These are phyloP conservation scores for Orius laevigatus DNA, from an alignment of 1,140 invertebrate species.

Conservation along the genomic window DNA sequence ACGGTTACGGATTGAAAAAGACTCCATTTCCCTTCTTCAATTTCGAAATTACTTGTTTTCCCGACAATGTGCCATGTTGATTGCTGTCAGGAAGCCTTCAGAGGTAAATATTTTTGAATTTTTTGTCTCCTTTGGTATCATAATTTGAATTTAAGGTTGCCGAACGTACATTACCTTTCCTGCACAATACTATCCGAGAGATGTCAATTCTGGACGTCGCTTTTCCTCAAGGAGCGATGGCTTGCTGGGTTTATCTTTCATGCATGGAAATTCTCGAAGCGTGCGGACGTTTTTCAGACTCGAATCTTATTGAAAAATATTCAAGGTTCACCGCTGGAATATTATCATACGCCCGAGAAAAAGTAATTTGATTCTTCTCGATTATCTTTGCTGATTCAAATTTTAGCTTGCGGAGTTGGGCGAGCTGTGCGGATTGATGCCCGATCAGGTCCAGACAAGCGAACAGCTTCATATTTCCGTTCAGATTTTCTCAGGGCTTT, in stretches of 20 bases:
- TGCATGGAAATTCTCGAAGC: constrained; percentile 57
- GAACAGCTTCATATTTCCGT: constrained; percentile 81
- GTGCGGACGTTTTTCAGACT: constrained; percentile 47
- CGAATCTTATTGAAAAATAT: constrained; percentile 53
- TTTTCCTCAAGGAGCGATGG: constrained; percentile 62
- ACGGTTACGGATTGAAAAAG: constrained; percentile 48
- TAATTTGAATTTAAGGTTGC: constrained; percentile 66
- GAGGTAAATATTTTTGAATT: constrained; percentile 46
- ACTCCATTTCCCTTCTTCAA: constrained; percentile 63
- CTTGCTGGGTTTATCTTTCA: constrained; percentile 35
- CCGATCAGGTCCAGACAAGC: constrained; percentile 62
- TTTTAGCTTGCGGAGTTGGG: constrained; percentile 65
- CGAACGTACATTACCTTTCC: constrained; percentile 64
- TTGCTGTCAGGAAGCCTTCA: constrained; percentile 59
- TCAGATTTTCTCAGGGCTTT: constrained; percentile 76
- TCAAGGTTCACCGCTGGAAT: constrained; percentile 77
- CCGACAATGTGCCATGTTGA: constrained; percentile 74
- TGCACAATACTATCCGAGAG: constrained; percentile 74
- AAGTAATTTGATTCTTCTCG: constrained; percentile 38
- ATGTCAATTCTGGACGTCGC: constrained; percentile 58
- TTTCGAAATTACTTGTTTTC: constrained; percentile 89
- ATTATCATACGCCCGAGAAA: constrained; percentile 83
- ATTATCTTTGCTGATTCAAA: neutral
- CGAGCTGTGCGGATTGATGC: constrained; percentile 79
- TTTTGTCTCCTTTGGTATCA: too few relatives aligned